Conservation (phyloP, 2,797 vertebrate genomes). For the Anisognathus igniventris region DNA sequence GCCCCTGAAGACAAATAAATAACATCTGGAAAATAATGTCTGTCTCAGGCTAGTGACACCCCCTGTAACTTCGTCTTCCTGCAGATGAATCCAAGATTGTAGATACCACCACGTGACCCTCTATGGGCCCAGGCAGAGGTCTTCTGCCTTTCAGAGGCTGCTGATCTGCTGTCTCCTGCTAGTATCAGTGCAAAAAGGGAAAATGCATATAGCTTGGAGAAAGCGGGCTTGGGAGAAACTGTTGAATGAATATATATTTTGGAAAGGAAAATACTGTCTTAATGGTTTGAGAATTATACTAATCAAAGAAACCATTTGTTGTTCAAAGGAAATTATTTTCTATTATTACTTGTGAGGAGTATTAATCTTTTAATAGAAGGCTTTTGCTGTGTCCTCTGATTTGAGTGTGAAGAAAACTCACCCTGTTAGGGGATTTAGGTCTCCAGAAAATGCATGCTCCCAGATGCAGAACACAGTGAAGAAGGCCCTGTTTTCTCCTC, state of each 20-base stretch:
- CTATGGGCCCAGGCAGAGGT: neutral
- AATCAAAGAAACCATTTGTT: neutral
- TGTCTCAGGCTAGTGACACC: neutral
- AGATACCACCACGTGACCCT: neutral
- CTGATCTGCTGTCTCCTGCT: neutral
- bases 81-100: neutral
- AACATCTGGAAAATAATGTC: neutral
- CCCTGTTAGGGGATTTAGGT: neutral
- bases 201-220: neutral
- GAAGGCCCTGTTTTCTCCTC: neutral
- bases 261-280: neutral
- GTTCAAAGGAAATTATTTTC: neutral
- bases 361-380: neutral
- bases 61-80: neutral
- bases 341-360: neutral
- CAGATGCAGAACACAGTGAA: neutral
- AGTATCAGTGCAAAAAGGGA: neutral
- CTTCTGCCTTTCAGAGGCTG: neutral
- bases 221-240: neutral
- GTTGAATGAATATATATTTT: neutral
- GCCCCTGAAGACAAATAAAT: neutral
- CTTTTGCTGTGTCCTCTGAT: neutral
- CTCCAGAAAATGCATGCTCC: neutral
- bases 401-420: neutral
- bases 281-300: neutral